phyloP scores from a whole-genome alignment of 2,888 invertebrate genomes.

The Euproctis similis region DNA sequence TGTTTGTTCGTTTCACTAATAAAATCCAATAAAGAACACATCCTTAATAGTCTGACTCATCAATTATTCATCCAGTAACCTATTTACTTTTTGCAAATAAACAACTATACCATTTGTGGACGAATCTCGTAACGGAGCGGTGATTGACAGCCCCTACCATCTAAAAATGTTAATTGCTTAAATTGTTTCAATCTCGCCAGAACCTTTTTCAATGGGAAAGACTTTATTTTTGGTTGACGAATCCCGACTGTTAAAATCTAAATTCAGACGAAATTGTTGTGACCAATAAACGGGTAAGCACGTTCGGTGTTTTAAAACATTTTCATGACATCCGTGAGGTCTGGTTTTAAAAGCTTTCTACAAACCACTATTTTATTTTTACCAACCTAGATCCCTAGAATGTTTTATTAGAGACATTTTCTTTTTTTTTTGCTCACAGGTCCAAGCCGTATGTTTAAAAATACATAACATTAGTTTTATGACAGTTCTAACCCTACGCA shows the following conservation, averaged over 20 bases:
- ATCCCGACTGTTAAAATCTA: not conserved
- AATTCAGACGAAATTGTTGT: conserved; percentile 17
- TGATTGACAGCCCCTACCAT: conserved; percentile 20
- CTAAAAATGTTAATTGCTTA: conserved; percentile 21
- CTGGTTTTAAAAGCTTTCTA: conserved; percentile 9
- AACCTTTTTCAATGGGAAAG: conserved; percentile 6
- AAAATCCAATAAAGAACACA: too few relatives aligned
- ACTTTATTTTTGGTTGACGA: conserved; percentile 9
- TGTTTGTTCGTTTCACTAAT: too few relatives aligned
- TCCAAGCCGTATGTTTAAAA: too few relatives aligned
- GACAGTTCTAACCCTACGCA: too few relatives aligned
- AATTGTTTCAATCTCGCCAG: conserved; percentile 9
- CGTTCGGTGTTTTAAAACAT: conserved; percentile 19
- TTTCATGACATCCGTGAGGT: conserved; percentile 12
- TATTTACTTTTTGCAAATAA: conserved; percentile 23
- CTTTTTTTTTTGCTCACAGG: too few relatives aligned
- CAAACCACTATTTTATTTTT: conserved; percentile 4
- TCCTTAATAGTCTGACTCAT: conserved; percentile 3
- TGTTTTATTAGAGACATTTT: too few relatives aligned
- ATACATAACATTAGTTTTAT: too few relatives aligned
- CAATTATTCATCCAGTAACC: conserved; percentile 16
- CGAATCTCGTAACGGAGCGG: conserved; percentile 12
- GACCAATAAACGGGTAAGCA: conserved; percentile 18
- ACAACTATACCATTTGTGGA: conserved; percentile 18
- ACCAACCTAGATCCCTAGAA: not conserved